phyloP scores from a whole-genome alignment of 2,888 invertebrate species.

The Lithophane leautieri region DNA sequence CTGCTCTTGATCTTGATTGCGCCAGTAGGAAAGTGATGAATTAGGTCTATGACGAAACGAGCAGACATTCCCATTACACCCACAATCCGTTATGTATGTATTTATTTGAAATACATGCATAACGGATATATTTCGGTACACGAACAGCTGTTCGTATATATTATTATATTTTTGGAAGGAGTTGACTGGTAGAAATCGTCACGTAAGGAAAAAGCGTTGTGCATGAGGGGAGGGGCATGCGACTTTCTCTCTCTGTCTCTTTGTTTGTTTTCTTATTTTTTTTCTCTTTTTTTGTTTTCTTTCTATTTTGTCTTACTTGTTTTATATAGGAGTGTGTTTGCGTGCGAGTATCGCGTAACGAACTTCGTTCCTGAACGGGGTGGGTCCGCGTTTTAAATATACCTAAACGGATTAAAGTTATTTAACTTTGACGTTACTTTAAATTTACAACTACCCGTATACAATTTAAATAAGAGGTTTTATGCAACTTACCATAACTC shows the following conservation, averaged over 20 bases:
- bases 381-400: background rate
- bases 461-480: conserved; percentile 37
- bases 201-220: too few relatives aligned
- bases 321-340: too few relatives aligned
- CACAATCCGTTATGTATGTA: background rate
- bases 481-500: conserved; percentile 40
- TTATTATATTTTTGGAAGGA: too few relatives aligned
- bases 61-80: background rate
- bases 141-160: background rate
- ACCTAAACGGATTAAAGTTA: background rate
- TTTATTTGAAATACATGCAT: background rate
- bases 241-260: too few relatives aligned
- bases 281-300: too few relatives aligned
- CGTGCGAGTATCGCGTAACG: too few relatives aligned
- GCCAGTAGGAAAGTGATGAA: background rate
- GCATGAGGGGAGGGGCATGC: too few relatives aligned
- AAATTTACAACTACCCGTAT: conserved; percentile 5
- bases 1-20: background rate
- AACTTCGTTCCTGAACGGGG: too few relatives aligned
- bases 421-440: background rate
- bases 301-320: too few relatives aligned
- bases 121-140: too few relatives aligned
- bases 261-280: too few relatives aligned
- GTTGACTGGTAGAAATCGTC: too few relatives aligned
- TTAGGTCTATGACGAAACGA: background rate